A percentile compares a stretch with the other conserved stretches of the same genome.
phyloP scores from a whole-genome alignment of 2,113 vertebrate species.

The Seriola rivoliana region DNA sequence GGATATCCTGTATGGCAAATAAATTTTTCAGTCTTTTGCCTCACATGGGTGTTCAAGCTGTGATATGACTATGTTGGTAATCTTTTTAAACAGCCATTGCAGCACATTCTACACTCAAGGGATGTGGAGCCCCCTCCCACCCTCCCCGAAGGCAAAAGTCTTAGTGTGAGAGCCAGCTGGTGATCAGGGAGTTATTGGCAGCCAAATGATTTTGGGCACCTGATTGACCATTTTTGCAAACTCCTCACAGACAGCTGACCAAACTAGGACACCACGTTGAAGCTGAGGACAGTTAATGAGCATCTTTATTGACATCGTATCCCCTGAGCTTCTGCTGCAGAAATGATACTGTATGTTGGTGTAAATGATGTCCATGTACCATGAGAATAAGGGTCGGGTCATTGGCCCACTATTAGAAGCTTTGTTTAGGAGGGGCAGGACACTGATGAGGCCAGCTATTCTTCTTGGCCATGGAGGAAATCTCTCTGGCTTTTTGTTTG shows the following conservation, averaged over 20 bases:
- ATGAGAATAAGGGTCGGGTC: slow-evolving; percentile 23
- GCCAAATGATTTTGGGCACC: slow-evolving; percentile 70
- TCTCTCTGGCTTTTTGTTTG: slow-evolving; percentile 4
- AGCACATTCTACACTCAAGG: slow-evolving; percentile 43
- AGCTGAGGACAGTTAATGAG: slow-evolving; percentile 61
- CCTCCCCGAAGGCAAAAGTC: slow-evolving; percentile 47
- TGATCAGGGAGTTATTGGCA: slow-evolving; percentile 71
- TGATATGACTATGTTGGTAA: slow-evolving; percentile 45
- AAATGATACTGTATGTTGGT: slow-evolving; percentile 17
- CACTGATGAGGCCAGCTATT: slow-evolving; percentile 46
- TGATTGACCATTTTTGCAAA: slow-evolving; percentile 66
- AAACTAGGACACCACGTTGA: slow-evolving; percentile 51
- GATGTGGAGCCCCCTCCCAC: slow-evolving; percentile 34
- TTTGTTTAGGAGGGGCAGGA: not conserved
- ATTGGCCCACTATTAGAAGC: slow-evolving; percentile 8
- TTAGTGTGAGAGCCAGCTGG: slow-evolving; percentile 70
- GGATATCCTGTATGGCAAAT: slow-evolving; percentile 33
- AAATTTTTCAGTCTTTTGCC: slow-evolving; percentile 43
- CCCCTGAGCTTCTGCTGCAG: slow-evolving; percentile 34
- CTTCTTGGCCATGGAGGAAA: slow-evolving; percentile 6
- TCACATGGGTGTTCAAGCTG: slow-evolving; percentile 43
- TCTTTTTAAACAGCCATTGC: slow-evolving; percentile 57
- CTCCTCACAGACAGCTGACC: slow-evolving; percentile 60
- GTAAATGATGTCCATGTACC: slow-evolving; percentile 34
- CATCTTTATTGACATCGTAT: slow-evolving; percentile 58